These are phyloP conservation scores for Heliconius erato DNA, from an alignment of 2,888 invertebrate genomes.

Conservation along the genomic window DNA sequence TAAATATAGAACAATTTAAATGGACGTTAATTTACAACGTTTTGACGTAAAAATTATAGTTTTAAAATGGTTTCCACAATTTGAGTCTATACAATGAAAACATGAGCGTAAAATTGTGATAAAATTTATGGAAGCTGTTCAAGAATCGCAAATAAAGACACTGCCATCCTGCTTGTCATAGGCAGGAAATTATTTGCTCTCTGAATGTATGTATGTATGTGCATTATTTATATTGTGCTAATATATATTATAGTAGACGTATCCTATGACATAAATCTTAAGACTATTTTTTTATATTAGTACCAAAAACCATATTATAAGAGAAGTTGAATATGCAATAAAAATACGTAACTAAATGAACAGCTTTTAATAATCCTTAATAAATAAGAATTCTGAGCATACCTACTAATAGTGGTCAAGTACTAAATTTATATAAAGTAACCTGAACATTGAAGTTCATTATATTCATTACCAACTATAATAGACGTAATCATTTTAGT, in stretches of 20 bases:
- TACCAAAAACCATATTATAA: too few species aligned
- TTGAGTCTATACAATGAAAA: not conserved
- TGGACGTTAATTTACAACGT: not conserved
- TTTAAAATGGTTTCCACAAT: not conserved
- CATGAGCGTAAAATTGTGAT: not conserved
- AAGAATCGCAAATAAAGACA: constrained; percentile 5
- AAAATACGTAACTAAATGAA: too few species aligned
- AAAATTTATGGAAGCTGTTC: not conserved
- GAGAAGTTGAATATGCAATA: too few species aligned
- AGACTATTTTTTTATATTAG: not conserved
- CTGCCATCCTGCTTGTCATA: constrained; percentile 16
- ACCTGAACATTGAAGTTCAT: too few species aligned
- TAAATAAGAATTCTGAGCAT: too few species aligned
- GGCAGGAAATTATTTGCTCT: constrained; percentile 30
- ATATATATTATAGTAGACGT: not conserved
- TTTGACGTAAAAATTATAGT: not conserved
- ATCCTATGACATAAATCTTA: not conserved
- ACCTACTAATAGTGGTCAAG: too few species aligned
- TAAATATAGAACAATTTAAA: constrained; percentile 14
- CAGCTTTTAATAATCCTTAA: too few species aligned
- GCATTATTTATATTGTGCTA: constrained; percentile 19
- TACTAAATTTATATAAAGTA: too few species aligned
- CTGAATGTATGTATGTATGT: constrained; percentile 4
- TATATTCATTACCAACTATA: too few species aligned
- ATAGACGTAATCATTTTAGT: too few species aligned